These are phyloP conservation scores for Vicugna pacos DNA, from an alignment of 2,113 vertebrate species.

Conservation along the genomic window DNA sequence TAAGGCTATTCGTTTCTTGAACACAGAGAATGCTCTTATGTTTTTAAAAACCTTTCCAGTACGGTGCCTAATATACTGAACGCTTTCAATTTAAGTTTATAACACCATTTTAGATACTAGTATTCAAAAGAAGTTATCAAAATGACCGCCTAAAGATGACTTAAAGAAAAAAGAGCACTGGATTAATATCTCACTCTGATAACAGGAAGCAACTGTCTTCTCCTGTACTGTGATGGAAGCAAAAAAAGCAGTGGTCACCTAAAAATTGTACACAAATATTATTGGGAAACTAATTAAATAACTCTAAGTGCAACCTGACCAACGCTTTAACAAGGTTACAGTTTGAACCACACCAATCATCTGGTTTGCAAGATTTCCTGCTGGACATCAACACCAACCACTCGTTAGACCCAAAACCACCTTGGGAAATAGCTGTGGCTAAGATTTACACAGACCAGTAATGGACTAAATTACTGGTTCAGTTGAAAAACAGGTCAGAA, in stretches of 20 bases:
- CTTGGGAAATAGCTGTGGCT: conserved; percentile 79
- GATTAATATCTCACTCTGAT: conserved; percentile 44
- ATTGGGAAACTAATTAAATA: conserved; percentile 75
- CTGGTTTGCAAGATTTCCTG: conserved; percentile 69
- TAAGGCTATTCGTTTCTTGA: background rate
- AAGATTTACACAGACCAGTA: conserved; percentile 75
- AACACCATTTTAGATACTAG: background rate
- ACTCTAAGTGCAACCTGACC: conserved; percentile 69
- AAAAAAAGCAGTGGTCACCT: conserved; percentile 54
- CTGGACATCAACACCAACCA: conserved; percentile 76
- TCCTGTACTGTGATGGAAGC: conserved; percentile 30
- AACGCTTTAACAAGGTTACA: conserved; percentile 67
- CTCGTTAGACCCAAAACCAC: conserved; percentile 72
- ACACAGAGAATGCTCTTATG: background rate
- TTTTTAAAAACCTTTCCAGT: background rate
- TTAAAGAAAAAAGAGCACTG: background rate
- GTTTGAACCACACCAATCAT: conserved; percentile 72
- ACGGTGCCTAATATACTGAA: background rate
- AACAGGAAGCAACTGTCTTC: conserved; percentile 42
- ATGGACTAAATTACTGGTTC: conserved; percentile 73
- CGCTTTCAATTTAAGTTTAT: background rate
- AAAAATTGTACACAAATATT: conserved; percentile 72
- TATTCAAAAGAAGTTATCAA: conserved; percentile 34
- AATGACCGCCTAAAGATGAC: conserved; percentile 7
- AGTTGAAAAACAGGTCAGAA: conserved; percentile 66